Percentiles rank a stretch among this genome's conserved stretches.
phyloP scores from a whole-genome alignment of 2,113 vertebrate species.

The Dissostichus mawsoni region DNA sequence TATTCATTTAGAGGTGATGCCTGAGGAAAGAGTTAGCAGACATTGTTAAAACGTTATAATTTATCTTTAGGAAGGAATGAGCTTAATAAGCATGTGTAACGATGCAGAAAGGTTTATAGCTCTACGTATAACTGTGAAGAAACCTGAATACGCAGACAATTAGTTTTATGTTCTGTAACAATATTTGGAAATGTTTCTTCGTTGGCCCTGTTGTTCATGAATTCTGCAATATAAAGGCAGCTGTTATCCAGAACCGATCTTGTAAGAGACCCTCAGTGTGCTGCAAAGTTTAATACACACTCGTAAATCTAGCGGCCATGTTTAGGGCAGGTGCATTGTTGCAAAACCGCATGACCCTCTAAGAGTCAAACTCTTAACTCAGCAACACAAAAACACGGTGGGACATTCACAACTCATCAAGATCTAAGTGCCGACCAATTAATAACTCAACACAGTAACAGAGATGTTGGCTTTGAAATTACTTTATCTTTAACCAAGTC shows the following conservation, averaged over 20 bases:
- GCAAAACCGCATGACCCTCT: conserved; percentile 16
- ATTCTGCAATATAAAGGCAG: conserved; percentile 34
- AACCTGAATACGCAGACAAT: not conserved
- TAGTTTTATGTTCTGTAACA: conserved; percentile 28
- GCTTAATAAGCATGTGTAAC: conserved; percentile 8
- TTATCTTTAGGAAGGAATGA: not conserved
- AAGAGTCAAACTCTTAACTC: conserved; percentile 19
- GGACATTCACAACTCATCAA: conserved; percentile 9
- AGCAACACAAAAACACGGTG: conserved; percentile 2
- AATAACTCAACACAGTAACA: conserved; percentile 24
- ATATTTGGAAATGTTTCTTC: conserved; percentile 42
- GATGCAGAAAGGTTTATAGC: conserved; percentile 2
- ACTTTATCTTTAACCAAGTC: conserved; percentile 13
- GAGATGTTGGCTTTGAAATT: not conserved
- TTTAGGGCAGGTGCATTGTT: conserved; percentile 38
- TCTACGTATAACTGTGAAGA: conserved; percentile 1
- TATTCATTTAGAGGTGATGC: conserved; percentile 2
- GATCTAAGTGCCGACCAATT: conserved; percentile 44
- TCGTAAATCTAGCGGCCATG: conserved; percentile 53
- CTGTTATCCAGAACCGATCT: conserved; percentile 48
- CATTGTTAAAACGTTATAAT: not conserved
- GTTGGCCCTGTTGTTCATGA: conserved; percentile 23
- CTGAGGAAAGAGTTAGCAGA: not conserved
- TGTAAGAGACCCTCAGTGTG: conserved; percentile 28
- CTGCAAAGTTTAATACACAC: conserved; percentile 50